phyloP scores from a whole-genome alignment of 2,113 vertebrate genomes.

The Melanocharis versteri region DNA sequence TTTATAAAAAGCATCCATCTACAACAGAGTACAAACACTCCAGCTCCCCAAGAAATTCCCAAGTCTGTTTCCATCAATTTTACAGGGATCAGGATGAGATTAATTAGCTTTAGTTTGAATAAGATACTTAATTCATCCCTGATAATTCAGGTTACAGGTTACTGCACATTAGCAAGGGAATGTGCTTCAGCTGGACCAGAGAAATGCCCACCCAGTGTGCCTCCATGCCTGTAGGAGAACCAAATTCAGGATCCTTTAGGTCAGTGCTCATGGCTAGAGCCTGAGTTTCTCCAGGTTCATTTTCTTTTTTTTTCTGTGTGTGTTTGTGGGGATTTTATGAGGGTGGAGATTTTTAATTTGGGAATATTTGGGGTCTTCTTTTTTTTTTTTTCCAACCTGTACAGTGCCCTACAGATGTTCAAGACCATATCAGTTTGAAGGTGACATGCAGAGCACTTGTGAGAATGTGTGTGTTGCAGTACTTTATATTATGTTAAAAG shows the following conservation, averaged over 20 bases:
- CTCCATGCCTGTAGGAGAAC: not conserved
- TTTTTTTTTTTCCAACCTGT: not conserved
- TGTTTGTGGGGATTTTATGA: not conserved
- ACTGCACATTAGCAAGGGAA: not conserved
- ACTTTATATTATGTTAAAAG: not conserved
- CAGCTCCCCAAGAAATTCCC: not conserved
- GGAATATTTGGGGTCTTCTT: not conserved
- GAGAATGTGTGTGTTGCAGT: not conserved
- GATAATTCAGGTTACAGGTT: not conserved
- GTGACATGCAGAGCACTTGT: not conserved
- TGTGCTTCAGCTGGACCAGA: not conserved
- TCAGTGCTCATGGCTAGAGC: not conserved
- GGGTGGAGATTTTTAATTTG: not conserved
- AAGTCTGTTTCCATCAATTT: not conserved
- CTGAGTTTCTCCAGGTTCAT: not conserved
- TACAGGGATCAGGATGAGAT: not conserved
- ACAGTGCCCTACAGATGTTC: not conserved
- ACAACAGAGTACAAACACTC: not conserved
- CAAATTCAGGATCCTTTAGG: not conserved
- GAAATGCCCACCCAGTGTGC: not conserved
- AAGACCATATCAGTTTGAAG: not conserved
- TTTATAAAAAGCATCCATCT: not conserved
- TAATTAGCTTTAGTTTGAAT: not conserved
- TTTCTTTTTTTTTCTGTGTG: not conserved
- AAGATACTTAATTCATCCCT: not conserved